These are phyloP conservation scores for Pharmacophagus antenor DNA, from an alignment of 2,888 invertebrate species.

Conservation along the genomic window DNA sequence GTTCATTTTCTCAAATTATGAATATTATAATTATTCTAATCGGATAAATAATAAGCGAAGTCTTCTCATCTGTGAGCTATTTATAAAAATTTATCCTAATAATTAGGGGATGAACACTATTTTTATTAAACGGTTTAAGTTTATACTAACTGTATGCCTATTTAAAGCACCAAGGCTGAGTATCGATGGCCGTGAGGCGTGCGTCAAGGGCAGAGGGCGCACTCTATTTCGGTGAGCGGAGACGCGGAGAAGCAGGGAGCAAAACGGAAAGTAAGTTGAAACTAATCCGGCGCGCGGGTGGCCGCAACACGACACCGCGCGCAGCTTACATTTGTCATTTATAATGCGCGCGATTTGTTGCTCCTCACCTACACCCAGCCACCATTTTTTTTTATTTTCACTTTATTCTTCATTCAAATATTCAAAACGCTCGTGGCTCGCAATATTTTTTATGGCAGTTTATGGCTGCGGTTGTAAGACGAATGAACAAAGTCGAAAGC, in stretches of 20 bases:
- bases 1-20: not conserved
- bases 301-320: conserved; percentile 74
- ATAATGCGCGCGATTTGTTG: conserved; percentile 81
- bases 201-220: conserved; percentile 68
- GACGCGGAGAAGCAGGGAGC: conserved; percentile 47
- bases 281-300: conserved; percentile 73
- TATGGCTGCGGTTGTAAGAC: conserved; percentile 52
- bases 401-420: conserved; percentile 75
- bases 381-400: conserved; percentile 65
- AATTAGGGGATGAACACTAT: conserved; percentile 4
- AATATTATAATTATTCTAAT: not conserved
- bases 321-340: conserved; percentile 80
- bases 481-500: conserved; percentile 19
- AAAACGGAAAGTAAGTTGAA: conserved; percentile 73
- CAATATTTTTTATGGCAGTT: conserved; percentile 68
- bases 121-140: conserved; percentile 7
- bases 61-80: not conserved
- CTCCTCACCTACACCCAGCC: conserved; percentile 60
- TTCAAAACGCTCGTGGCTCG: conserved; percentile 58
- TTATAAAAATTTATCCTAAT: not conserved
- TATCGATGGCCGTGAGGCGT: conserved; percentile 60
- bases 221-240: conserved; percentile 55
- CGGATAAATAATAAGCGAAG: not conserved
- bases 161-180: conserved; percentile 39
- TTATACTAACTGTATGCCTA: conserved; percentile 30